Evolutionary conservation across 2,113 vertebrate species (phyloP).

Genomic region (Gopherus flavomarginatus): DNA sequence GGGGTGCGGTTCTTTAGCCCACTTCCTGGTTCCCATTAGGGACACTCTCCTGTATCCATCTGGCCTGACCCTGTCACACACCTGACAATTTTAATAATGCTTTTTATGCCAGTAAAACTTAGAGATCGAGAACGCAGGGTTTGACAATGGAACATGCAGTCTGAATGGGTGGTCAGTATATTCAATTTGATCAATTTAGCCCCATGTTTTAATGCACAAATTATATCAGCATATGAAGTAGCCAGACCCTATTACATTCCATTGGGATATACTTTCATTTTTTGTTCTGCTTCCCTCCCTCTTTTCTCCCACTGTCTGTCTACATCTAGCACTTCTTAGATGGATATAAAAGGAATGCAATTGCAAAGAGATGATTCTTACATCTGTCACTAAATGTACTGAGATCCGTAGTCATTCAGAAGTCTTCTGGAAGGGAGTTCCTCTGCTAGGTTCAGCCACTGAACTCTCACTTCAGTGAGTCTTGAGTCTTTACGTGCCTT

Average conservation of each 20-base stretch:
- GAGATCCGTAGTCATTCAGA: background rate
- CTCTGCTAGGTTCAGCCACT: background rate
- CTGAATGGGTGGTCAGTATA: background rate
- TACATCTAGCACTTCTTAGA: background rate
- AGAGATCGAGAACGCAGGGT: background rate
- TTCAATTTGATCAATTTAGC: background rate
- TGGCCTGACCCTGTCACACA: too few relatives aligned
- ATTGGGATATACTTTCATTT: accelerated
- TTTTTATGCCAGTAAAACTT: too few relatives aligned
- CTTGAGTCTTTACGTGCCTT: too few relatives aligned
- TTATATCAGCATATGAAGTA: background rate
- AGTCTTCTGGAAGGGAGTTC: background rate
- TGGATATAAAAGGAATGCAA: background rate
- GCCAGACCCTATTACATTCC: background rate
- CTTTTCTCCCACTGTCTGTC: background rate
- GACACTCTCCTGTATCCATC: too few relatives aligned
- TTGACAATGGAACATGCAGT: accelerated
- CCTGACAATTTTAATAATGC: too few relatives aligned
- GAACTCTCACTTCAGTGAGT: background rate
- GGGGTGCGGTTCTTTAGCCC: too few relatives aligned
- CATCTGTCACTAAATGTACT: background rate
- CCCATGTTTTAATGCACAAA: background rate
- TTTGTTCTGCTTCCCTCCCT: background rate
- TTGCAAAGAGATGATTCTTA: background rate
- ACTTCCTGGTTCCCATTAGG: too few relatives aligned